Conservation (phyloP, 2,888 invertebrate genomes). For the Phoronis australis region DNA sequence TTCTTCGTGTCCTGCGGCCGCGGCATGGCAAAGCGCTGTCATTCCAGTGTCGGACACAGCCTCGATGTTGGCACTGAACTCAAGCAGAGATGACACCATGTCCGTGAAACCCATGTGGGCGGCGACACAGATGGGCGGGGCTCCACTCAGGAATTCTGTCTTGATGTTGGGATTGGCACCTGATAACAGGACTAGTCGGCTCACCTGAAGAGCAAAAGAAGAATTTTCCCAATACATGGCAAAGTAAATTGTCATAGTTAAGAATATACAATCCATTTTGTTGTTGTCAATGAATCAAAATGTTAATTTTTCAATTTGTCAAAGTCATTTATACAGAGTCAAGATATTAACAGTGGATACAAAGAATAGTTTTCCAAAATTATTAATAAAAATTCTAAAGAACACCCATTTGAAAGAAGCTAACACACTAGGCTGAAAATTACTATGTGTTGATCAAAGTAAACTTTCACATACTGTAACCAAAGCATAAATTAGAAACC, state of each 20-base stretch:
- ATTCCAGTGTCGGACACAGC: conserved; percentile 81
- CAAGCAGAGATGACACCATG: conserved; percentile 83
- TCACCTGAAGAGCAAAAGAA: conserved; percentile 59
- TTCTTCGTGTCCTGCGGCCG: conserved; percentile 83
- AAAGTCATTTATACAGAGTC: not conserved
- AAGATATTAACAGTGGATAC: not conserved
- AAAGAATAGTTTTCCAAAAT: no score
- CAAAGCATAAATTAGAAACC: no score
- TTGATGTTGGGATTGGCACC: conserved; percentile 82
- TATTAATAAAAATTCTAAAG: no score
- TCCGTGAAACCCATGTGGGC: conserved; percentile 86
- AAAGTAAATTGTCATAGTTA: no score
- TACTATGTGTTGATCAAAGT: no score
- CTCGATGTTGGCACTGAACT: conserved; percentile 86
- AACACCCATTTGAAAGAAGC: no score
- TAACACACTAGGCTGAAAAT: no score
- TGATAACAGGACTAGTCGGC: conserved; percentile 78
- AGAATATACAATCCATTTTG: no score
- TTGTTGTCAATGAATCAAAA: no score
- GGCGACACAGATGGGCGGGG: conserved; percentile 78
- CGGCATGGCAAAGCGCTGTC: conserved; percentile 80
- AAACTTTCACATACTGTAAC: no score
- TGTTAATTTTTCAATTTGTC: no score
- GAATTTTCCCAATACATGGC: no score
- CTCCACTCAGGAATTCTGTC: conserved; percentile 61